These are phyloP conservation scores for Acheta domesticus DNA, from an alignment of 2,888 invertebrate genomes.

Conservation along the genomic window DNA sequence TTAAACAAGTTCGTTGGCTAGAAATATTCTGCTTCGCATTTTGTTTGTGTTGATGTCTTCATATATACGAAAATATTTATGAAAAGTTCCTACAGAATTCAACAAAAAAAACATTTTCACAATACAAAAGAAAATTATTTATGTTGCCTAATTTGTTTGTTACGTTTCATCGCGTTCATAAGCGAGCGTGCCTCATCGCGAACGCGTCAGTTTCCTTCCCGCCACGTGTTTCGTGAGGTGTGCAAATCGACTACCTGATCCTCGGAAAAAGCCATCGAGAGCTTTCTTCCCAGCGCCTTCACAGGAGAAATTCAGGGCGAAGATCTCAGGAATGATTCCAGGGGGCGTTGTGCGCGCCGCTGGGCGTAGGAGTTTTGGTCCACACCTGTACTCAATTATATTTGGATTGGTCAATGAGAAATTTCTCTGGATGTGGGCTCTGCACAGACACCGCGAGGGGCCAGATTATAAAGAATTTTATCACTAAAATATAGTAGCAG, in stretches of 20 bases:
- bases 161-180: neutral
- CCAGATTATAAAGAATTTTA: constrained; percentile 28
- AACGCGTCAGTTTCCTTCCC: neutral
- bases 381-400: constrained; percentile 31
- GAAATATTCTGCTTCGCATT: neutral
- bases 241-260: no score
- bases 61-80: constrained; percentile 7
- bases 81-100: neutral
- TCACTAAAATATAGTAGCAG: constrained; percentile 33
- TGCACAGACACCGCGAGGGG: constrained; percentile 21
- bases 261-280: no score
- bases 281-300: no score
- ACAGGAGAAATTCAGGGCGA: neutral
- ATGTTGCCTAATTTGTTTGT: constrained; percentile 11
- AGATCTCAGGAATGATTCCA: constrained; percentile 3
- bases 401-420: constrained; percentile 32
- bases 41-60: constrained; percentile 1
- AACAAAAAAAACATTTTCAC: neutral
- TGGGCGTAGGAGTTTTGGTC: constrained; percentile 5
- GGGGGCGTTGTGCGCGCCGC: neutral
- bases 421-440: constrained; percentile 28
- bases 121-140: neutral
- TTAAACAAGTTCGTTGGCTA: constrained; percentile 18
- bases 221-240: neutral
- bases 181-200: neutral